Evolutionary conservation across 2,113 vertebrate species (phyloP).

Genomic region (Eira barbara): DNA sequence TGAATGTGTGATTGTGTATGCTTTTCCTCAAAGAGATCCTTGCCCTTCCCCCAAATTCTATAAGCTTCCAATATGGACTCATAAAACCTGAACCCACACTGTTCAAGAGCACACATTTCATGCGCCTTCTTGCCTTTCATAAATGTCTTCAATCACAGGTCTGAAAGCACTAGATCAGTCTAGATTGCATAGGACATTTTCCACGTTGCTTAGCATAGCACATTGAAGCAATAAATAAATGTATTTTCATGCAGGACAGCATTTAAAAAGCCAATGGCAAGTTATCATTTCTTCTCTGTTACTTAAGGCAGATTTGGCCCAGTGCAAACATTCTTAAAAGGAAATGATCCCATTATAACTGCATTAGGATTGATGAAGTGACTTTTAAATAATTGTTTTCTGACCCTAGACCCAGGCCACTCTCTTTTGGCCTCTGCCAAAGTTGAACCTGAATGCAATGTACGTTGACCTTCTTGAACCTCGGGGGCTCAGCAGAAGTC

Average conservation of each 20-base stretch:
- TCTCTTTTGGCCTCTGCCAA: not conserved
- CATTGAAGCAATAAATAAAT: not conserved
- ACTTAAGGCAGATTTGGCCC: not conserved
- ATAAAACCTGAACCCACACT: not conserved
- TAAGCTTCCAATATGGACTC: not conserved
- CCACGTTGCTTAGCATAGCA: not conserved
- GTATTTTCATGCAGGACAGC: not conserved
- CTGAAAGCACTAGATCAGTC: not conserved
- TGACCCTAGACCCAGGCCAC: not conserved
- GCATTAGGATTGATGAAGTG: not conserved
- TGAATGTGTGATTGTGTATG: not conserved
- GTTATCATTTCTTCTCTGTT: not conserved
- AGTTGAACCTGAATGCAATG: conserved; percentile 18
- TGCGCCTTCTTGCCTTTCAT: not conserved
- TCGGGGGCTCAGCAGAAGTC: not conserved
- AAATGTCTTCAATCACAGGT: not conserved
- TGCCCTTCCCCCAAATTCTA: not conserved
- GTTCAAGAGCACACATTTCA: not conserved
- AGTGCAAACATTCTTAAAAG: conserved; percentile 31
- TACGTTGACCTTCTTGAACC: not conserved
- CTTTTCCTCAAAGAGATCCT: not conserved
- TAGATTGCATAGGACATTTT: not conserved
- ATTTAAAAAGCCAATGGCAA: not conserved
- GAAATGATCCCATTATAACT: not conserved
- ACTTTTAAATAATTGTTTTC: not conserved